phyloP scores from a whole-genome alignment of 2,797 vertebrate genomes.

The Tympanoctomys barrerae region DNA sequence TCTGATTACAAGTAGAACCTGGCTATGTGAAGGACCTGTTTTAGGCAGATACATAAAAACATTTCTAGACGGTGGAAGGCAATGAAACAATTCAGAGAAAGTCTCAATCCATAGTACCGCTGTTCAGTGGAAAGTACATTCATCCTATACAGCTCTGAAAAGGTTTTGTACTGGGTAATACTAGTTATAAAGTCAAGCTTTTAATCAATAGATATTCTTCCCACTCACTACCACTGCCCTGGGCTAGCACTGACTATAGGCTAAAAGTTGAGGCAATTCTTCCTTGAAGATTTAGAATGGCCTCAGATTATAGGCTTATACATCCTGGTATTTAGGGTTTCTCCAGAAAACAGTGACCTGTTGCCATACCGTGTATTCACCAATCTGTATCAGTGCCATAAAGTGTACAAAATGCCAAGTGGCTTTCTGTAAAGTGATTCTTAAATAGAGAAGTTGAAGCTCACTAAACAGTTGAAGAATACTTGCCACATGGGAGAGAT shows the following conservation, averaged over 20 bases:
- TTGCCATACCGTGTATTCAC: not conserved
- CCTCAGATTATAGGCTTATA: not conserved
- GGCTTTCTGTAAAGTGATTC: not conserved
- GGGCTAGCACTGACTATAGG: not conserved
- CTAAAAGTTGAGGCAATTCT: not conserved
- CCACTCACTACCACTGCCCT: no score
- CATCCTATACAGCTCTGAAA: not conserved
- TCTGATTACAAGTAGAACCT: constrained; percentile 34
- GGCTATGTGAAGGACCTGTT: not conserved
- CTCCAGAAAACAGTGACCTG: not conserved
- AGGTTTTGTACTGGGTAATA: not conserved
- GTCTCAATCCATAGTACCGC: not conserved
- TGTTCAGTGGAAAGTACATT: not conserved
- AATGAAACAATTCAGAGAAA: not conserved
- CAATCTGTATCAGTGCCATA: not conserved
- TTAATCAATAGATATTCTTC: not conserved
- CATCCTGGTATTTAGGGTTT: not conserved
- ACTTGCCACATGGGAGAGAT: not conserved
- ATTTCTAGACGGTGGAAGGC: not conserved
- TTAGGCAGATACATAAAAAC: not conserved
- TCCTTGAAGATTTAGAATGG: not conserved
- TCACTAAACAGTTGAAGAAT: constrained; percentile 15
- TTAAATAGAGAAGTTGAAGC: constrained; percentile 45
- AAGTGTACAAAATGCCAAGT: not conserved
- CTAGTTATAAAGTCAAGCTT: not conserved